These are phyloP conservation scores for Drosophila setifemur DNA, from an alignment of 1,140 invertebrate species.

Conservation along the genomic window DNA sequence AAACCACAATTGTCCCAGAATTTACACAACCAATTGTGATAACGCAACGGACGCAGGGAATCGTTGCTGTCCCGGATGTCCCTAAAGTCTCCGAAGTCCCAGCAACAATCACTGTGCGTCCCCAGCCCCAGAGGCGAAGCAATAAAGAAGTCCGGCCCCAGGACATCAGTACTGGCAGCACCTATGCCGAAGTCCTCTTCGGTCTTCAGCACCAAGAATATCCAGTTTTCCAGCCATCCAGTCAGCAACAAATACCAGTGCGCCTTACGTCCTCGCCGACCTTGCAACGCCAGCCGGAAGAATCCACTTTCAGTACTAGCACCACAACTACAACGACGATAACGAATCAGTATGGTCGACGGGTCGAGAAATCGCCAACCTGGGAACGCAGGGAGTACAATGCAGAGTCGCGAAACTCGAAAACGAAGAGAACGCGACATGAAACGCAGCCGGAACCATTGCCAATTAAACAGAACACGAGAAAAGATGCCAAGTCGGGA, in stretches of 20 bases:
- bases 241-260: slow-evolving; percentile 80
- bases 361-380: slow-evolving; percentile 66
- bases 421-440: slow-evolving; percentile 49
- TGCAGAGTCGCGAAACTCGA: slow-evolving; percentile 46
- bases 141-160: slow-evolving; percentile 32
- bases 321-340: slow-evolving; percentile 29
- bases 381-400: slow-evolving; percentile 65
- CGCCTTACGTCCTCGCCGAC: slow-evolving; percentile 66
- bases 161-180: slow-evolving; percentile 65
- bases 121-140: slow-evolving; percentile 39
- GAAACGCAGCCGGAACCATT: slow-evolving; percentile 60
- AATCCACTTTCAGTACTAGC: slow-evolving; percentile 30
- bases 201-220: slow-evolving; percentile 66
- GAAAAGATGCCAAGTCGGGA: slow-evolving; percentile 48
- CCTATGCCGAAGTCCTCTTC: slow-evolving; percentile 79
- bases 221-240: slow-evolving; percentile 84
- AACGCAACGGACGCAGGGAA: slow-evolving; percentile 32
- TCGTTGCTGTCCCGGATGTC: slow-evolving; percentile 6
- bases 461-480: slow-evolving; percentile 56
- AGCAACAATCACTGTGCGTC: slow-evolving; percentile 36
- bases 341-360: slow-evolving; percentile 39
- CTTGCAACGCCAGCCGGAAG: slow-evolving; percentile 42
- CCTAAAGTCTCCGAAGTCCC: background rate
- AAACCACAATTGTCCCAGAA: slow-evolving; percentile 32
- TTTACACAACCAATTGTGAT: slow-evolving; percentile 65